phyloP scores from a whole-genome alignment of 2,113 vertebrate genomes.

The Dasyprocta punctata region DNA sequence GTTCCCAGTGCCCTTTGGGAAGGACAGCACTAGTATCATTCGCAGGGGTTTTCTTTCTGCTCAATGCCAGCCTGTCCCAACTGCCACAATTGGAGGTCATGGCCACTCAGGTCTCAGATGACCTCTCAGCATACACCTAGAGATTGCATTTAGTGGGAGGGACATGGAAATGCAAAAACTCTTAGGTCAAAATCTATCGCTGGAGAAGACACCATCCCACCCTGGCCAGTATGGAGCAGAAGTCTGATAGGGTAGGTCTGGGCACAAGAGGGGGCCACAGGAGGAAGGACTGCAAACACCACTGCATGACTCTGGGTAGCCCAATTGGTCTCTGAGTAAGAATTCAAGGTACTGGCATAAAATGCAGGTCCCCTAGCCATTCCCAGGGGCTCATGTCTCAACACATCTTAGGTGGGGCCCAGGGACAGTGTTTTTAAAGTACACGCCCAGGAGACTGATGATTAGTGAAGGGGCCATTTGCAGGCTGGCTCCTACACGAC shows the following conservation, averaged over 20 bases:
- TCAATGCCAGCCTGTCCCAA: neutral
- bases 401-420: neutral
- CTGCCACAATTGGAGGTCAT: neutral
- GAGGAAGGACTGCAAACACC: accelerated
- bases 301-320: neutral
- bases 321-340: neutral
- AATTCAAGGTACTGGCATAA: neutral
- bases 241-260: no score
- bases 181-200: neutral
- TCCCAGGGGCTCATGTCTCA: neutral
- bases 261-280: accelerated
- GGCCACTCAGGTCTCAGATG: neutral
- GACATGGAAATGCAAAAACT: neutral
- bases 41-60: neutral
- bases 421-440: neutral
- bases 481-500: neutral
- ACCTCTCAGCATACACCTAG: neutral
- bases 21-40: no score
- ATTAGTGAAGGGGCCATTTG: neutral
- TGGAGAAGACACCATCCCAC: neutral
- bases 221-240: neutral
- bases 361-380: neutral
- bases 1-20: neutral
- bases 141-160: accelerated
- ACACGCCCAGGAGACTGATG: neutral